Percentiles rank a stretch among this genome's conserved stretches.
phyloP scores from a whole-genome alignment of 2,888 invertebrate species.

The Gastrophysa polygoni region DNA sequence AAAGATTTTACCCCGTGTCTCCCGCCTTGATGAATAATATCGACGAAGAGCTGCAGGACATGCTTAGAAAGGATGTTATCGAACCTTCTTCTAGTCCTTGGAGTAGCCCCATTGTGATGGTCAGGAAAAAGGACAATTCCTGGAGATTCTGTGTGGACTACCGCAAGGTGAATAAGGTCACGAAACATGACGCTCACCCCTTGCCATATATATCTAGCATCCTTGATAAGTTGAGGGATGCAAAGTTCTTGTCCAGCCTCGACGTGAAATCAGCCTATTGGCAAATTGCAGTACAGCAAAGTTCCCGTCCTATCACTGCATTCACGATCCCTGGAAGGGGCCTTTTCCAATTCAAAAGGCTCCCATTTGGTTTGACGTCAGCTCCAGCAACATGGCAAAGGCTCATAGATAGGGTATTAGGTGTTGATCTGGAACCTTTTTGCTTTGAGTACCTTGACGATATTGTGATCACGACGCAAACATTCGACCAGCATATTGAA shows the following conservation, averaged over 20 bases:
- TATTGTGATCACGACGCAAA: slow-evolving; percentile 33
- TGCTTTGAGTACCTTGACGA: slow-evolving; percentile 42
- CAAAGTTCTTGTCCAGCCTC: not conserved
- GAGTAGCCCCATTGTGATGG: too few relatives aligned
- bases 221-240: not conserved
- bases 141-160: too few relatives aligned
- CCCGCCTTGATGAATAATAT: not conserved
- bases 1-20: not conserved
- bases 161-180: not conserved
- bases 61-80: too few relatives aligned
- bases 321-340: slow-evolving; percentile 31
- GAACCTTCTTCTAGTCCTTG: too few relatives aligned
- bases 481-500: slow-evolving; percentile 31
- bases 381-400: slow-evolving; percentile 42
- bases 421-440: slow-evolving; percentile 32
- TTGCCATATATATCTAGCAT: not conserved
- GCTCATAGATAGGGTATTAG: slow-evolving; percentile 34
- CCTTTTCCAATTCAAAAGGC: slow-evolving; percentile 38
- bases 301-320: not conserved
- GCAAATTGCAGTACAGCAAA: not conserved
- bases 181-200: not conserved
- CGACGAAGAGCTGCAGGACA: not conserved
- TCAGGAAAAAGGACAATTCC: too few relatives aligned
- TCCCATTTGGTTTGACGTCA: slow-evolving; percentile 42
- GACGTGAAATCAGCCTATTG: not conserved